Evolutionary conservation across 2,113 vertebrate species (phyloP), one percentile per base, ranked within the genome.

Genomic region (Pristiophorus japonicus): DNA sequence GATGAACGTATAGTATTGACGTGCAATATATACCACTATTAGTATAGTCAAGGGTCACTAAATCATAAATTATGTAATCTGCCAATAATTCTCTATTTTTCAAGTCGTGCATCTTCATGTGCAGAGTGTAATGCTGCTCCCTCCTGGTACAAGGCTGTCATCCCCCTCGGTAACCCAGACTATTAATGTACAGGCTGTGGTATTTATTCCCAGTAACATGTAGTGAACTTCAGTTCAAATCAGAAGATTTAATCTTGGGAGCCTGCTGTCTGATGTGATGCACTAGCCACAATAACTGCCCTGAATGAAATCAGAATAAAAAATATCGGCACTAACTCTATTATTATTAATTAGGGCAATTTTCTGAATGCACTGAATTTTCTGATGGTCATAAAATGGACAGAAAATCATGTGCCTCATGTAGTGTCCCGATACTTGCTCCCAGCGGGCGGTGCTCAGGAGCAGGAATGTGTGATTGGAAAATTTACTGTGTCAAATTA

Each of bases 121-220:
- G 59, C 59, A 92, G 38, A 92, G 59, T 63, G 88, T 65, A 92
- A 92, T 63, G 20, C 88, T 92, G 88, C 88, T 38, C 59, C n/a
- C 88, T 92, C 34, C 88, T 92, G 88, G 88, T 65, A 20, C 34
- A 63, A 65, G 34, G 55, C 59, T 63, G 88, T 18, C 59, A 38
- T 22, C 51, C 78, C 42, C n/a, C 59, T 42, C 59, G 38, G 16
- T 63, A 63, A 92, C 59, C n/a, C 34, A 11, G 18, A 6, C 62
- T 38, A n/a, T 92, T 92, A 92, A 92, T 20, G 18, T 10, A 38
- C 8, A 63, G 5, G 6, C 62, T 38, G 3, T 38, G n/a, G 16
- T 22, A 24, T 38, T 63, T n/a, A 63, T 38, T 65, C 88, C 42
- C 8, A 42, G 59, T 20, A 59, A 92, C 34, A 8, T 42, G 14